phyloP scores from a whole-genome alignment of 2,888 invertebrate genomes.

The Drosophila mimica region DNA sequence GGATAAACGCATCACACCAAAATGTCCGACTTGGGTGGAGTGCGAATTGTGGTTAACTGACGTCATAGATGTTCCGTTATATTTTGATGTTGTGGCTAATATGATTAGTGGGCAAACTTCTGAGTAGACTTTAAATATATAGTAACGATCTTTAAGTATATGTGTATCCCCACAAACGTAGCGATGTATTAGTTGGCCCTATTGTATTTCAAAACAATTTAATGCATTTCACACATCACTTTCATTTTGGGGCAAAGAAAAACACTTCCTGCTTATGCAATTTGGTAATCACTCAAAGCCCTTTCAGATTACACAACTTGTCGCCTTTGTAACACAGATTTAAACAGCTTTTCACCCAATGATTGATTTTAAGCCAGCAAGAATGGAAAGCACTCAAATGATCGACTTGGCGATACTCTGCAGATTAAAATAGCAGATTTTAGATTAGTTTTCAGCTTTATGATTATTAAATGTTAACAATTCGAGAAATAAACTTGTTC shows the following conservation, averaged over 20 bases:
- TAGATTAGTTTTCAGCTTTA: background rate
- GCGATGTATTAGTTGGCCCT: background rate
- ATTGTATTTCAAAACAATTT: background rate
- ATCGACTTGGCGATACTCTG: background rate
- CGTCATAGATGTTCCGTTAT: conserved; percentile 14
- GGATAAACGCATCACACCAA: conserved; percentile 37
- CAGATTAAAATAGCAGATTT: no score
- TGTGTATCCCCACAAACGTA: background rate
- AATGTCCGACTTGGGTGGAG: conserved; percentile 15
- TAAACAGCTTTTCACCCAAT: conserved; percentile 44
- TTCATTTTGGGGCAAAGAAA: conserved; percentile 20
- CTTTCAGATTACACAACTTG: conserved; percentile 71
- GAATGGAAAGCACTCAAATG: fast-evolving
- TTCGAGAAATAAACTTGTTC: background rate
- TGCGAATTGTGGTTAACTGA: background rate
- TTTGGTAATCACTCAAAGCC: conserved; percentile 32
- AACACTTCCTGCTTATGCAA: conserved; percentile 48
- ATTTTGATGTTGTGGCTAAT: conserved; percentile 25
- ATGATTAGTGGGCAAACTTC: conserved; percentile 24
- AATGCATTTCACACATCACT: conserved; percentile 8
- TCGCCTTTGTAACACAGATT: conserved; percentile 49
- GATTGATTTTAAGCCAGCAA: conserved; percentile 59
- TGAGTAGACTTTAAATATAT: background rate
- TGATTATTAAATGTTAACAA: background rate
- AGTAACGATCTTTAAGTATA: background rate